Conservation (phyloP, 2,113 vertebrate species). For the Rhinopomastus cyanomelas region DNA sequence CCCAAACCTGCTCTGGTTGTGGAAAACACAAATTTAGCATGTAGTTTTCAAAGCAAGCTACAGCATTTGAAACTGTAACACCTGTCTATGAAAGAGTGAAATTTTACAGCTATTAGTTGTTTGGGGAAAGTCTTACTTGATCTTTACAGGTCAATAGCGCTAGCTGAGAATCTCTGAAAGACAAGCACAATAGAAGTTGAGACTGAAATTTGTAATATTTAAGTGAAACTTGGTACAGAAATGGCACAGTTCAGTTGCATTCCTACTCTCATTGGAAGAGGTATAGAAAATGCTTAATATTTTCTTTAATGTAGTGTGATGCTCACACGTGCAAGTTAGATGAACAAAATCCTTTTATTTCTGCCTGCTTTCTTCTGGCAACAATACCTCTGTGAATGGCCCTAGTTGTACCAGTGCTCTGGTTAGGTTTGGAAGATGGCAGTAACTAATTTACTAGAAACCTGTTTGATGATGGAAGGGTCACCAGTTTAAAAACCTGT, state of each 20-base stretch:
- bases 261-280: background rate
- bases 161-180: background rate
- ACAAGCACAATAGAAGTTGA: background rate
- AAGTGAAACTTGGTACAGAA: background rate
- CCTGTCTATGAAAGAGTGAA: background rate
- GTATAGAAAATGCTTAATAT: background rate
- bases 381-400: background rate
- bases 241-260: background rate
- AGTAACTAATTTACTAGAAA: background rate
- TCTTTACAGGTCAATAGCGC: background rate
- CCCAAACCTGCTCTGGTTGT: no score
- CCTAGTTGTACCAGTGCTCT: background rate
- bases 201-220: background rate
- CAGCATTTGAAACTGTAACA: no score
- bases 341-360: background rate
- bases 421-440: background rate
- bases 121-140: background rate
- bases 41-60: no score
- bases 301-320: background rate
- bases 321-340: background rate
- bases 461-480: background rate
- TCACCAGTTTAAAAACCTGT: background rate
- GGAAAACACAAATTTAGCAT: no score
- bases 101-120: background rate
- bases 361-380: background rate